These are phyloP conservation scores for Ornithorhynchus anatinus DNA, from an alignment of 2,113 vertebrate species.

Conservation along the genomic window DNA sequence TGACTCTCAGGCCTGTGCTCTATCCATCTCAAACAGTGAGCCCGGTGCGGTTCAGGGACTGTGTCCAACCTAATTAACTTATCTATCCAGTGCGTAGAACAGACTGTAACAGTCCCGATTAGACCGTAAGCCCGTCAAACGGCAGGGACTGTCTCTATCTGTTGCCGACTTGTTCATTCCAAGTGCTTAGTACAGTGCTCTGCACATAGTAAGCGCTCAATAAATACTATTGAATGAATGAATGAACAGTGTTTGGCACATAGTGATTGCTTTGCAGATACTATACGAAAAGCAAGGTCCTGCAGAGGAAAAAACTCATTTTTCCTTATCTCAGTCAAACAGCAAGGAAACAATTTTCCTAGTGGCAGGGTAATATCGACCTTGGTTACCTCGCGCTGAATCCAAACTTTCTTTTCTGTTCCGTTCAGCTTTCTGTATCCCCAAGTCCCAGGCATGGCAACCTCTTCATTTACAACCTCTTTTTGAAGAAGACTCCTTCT, in stretches of 20 bases:
- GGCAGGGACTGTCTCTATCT: too few species aligned
- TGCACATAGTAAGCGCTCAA: too few species aligned
- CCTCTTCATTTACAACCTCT: conserved; percentile 53
- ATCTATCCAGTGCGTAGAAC: too few species aligned
- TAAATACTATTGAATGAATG: background rate
- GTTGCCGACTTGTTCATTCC: too few species aligned
- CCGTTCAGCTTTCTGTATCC: conserved; percentile 57
- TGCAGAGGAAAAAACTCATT: background rate
- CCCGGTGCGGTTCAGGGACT: too few species aligned
- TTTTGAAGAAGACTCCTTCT: conserved; percentile 40
- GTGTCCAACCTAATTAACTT: too few species aligned
- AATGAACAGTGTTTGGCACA: fast-evolving
- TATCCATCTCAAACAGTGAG: too few species aligned
- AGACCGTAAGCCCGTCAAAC: too few species aligned
- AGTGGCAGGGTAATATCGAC: background rate
- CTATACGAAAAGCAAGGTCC: background rate
- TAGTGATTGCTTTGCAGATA: background rate
- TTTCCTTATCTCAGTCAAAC: background rate
- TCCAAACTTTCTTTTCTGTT: background rate
- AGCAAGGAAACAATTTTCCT: too few species aligned
- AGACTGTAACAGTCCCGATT: too few species aligned
- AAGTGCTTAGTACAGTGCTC: too few species aligned
- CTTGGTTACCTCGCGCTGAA: background rate
- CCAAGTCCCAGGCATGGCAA: conserved; percentile 11
- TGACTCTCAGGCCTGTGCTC: too few species aligned